Evolutionary conservation across 2,888 invertebrate genomes (phyloP), one percentile per base, ranked within the genome.

Genomic region (Eilema depressum): DNA sequence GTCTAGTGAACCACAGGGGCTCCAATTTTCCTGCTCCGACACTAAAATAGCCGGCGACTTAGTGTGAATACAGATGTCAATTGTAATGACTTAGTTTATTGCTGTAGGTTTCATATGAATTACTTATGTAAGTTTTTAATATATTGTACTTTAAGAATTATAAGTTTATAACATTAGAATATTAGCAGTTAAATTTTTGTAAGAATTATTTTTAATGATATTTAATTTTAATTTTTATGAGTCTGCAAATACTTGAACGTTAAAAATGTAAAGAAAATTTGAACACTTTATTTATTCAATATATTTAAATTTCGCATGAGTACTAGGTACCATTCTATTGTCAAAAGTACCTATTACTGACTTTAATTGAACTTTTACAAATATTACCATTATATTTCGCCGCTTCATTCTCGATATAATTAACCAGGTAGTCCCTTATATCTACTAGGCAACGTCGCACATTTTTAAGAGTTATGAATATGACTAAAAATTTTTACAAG

Each of bases 1-100:
- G 86, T 88, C 87, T 85, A 78, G 75, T 77, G 80, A 85, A 83
- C 91, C 90, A 82, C 89, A 86, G 87, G 87, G 86, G 86, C 83
- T 82, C 78, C 74, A 74, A 79, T 81, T 84, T 81, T 80, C 82
- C 78, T 79, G 80, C 75, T 79, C 60, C 64, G 77, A 78, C 77
- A 76, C 82, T 80, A 82, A 85, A 89, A 87, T 84, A 87, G 85
- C 71, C 62, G 65, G 67, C 71, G 67, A 80, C 80, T 81, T 80
- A 70, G 73, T 75, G 69, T 63, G 78, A 82, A 80, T 82, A 79
- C 80, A 79, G 71, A 79, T 77, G 67, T 70, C 69, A 63, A 79
- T 70, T 70, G 70, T 81, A 78, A 73, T 72, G 68, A 68, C 25
- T 69, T 53, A 17, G 59, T 28, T 70, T 62, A 60, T 60, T 64